Percentiles rank a stretch among this genome's conserved stretches.
phyloP scores from a whole-genome alignment of 2,888 invertebrate genomes.

The Malacosoma neustria region DNA sequence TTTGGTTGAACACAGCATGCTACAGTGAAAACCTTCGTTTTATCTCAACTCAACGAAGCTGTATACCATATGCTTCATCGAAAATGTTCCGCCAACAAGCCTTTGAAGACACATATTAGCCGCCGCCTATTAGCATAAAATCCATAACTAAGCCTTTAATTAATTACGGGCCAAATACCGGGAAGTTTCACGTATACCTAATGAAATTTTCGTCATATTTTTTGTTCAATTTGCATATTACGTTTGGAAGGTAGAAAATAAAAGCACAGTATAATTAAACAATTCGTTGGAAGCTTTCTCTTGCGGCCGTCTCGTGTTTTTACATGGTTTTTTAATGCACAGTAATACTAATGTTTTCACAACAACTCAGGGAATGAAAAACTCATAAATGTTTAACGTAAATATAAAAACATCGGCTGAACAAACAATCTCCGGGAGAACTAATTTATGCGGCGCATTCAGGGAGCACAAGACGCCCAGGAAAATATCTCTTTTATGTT shows the following conservation, averaged over 20 bases:
- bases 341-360: conserved; percentile 13
- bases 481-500: conserved; percentile 64
- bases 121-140: conserved; percentile 63
- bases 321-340: conserved; percentile 8
- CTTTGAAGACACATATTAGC: conserved; percentile 63
- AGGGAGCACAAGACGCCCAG: conserved; percentile 43
- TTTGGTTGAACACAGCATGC: too few relatives aligned
- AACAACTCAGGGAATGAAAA: conserved; percentile 30
- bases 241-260: conserved; percentile 12
- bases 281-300: conserved; percentile 15
- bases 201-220: conserved; percentile 22
- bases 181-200: conserved; percentile 29
- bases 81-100: conserved; percentile 44
- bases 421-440: conserved; percentile 67
- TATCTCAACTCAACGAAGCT: conserved; percentile 22
- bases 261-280: conserved; percentile 27
- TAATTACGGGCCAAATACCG: conserved; percentile 55
- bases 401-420: conserved; percentile 49
- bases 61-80: conserved; percentile 38
- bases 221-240: conserved; percentile 39
- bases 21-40: too few relatives aligned
- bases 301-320: conserved; percentile 4
- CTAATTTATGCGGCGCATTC: conserved; percentile 67
- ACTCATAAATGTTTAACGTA: conserved; percentile 61
- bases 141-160: conserved; percentile 66